A percentile compares a stretch with the other conserved stretches of the same genome.
phyloP scores from a whole-genome alignment of 2,113 vertebrate genomes.

The Myxocyprinus asiaticus region DNA sequence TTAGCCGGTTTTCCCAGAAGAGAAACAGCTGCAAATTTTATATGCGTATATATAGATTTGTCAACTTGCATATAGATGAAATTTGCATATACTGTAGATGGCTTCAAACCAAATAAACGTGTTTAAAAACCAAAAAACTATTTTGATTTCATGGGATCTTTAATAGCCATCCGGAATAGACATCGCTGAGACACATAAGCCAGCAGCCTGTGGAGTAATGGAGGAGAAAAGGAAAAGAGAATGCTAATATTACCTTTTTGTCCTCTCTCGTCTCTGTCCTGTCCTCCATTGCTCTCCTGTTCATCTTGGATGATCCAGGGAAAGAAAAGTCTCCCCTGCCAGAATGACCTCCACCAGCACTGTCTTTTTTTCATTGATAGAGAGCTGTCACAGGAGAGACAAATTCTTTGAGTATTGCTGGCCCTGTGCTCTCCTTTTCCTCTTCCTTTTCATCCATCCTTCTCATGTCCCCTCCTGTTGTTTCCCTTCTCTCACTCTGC shows the following conservation, averaged over 20 bases:
- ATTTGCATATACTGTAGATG: too few species aligned
- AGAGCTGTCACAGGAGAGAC: conserved; percentile 3
- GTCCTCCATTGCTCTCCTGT: neutral
- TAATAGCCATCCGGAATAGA: neutral
- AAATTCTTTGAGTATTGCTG: conserved; percentile 11
- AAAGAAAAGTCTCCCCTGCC: neutral
- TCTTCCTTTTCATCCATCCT: conserved; percentile 28
- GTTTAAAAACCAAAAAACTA: too few species aligned
- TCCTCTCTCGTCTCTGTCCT: neutral
- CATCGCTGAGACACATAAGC: neutral
- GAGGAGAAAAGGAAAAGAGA: neutral
- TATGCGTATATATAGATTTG: too few species aligned
- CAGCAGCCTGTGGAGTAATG: neutral
- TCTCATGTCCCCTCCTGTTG: conserved; percentile 39
- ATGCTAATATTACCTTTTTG: neutral
- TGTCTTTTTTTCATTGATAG: too few species aligned
- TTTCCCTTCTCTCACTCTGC: too few species aligned
- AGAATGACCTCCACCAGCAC: conserved; percentile 1
- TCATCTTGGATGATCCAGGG: neutral
- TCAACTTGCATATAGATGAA: too few species aligned
- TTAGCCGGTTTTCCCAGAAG: too few species aligned
- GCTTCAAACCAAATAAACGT: too few species aligned
- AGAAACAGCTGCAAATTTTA: too few species aligned
- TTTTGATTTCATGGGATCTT: neutral
- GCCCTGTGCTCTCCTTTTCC: neutral